Base-by-base conservation (phyloP, 1,140 invertebrate genomes). In the Alviniconcha marisindica region DNA sequence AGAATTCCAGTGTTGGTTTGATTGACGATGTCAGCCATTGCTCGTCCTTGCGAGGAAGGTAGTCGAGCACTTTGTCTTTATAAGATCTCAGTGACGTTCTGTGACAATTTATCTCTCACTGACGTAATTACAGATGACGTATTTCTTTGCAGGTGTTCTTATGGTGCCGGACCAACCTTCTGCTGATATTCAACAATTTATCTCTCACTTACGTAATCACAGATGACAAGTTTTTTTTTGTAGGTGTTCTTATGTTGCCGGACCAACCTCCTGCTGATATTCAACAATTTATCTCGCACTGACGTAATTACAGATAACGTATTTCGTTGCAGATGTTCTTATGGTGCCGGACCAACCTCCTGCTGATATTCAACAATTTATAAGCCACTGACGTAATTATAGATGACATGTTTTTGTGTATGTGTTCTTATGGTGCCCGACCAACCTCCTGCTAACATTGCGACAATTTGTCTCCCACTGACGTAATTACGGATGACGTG, bases 91-190 rank as follows among this genome's bases (percentile, higher is more conserved):
- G 12, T 54, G 51, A 14, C 51, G 24, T 12, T 24, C 10, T n/a
- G n/a, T n/a, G 10, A 54, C 51, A 54, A 24, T 12, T 54, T 54
- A 54, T 14, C 12, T 12, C 12, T 54, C 24, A 24, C 24, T 24
- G 24, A 12, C 51, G 12, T 24, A 54, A 24, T 24, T 54, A 24
- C n/a, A n/a, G n/a, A n/a, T 63, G 21, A 24, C 7, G 60, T 36
- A 31, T 40, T 4, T n/a, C n/a, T 74, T 66, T 40, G n/a, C 85
- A 91, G 90, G 66, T 83, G 2, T 56, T 76, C 71, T 51, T 73
- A 85, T 91, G 87, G 88, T 85, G 87, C n/a, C 83, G 81, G 56
- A 86, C 86, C 51, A 92, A 93, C 82, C 83, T 93, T 3, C 86
- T 93, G 18, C 84, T 93, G 40, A 84, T 92, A 54, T 12, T 24